Evolutionary conservation across 2,888 invertebrate species (phyloP).

Genomic region (Dastarcus helophoroides): DNA sequence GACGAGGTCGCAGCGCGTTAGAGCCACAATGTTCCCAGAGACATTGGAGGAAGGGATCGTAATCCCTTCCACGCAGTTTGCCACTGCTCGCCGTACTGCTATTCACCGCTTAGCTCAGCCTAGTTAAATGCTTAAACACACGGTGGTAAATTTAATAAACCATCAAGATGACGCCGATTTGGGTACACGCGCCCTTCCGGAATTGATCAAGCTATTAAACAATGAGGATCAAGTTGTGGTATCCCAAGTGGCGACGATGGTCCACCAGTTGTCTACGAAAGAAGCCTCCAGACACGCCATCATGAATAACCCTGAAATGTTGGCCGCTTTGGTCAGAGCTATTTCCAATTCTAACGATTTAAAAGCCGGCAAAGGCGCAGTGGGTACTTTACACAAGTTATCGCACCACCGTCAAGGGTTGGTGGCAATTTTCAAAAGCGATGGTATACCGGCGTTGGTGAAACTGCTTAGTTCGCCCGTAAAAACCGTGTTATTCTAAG

Average conservation of each 20-base stretch:
- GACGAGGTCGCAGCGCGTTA: slow-evolving; percentile 90
- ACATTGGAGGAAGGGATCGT: slow-evolving; percentile 91
- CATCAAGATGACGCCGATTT: slow-evolving; percentile 97
- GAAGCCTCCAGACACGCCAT: slow-evolving; percentile 96
- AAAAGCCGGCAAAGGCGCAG: slow-evolving; percentile 94
- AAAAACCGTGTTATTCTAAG: slow-evolving; percentile 95
- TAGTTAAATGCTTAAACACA: slow-evolving; percentile 95
- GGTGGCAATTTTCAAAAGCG: slow-evolving; percentile 96
- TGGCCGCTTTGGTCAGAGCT: slow-evolving; percentile 88
- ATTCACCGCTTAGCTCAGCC: slow-evolving; percentile 94
- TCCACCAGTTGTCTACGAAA: slow-evolving; percentile 96
- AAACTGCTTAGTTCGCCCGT: slow-evolving; percentile 92
- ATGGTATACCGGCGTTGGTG: slow-evolving; percentile 95
- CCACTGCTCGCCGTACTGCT: slow-evolving; percentile 89
- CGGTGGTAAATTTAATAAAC: slow-evolving; percentile 96
- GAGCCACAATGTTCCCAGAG: slow-evolving; percentile 99
- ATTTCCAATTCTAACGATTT: slow-evolving; percentile 93
- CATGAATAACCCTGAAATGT: slow-evolving; percentile 93
- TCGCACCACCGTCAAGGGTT: slow-evolving; percentile 96
- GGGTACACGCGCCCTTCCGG: slow-evolving; percentile 92
- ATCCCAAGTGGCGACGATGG: slow-evolving; percentile 98
- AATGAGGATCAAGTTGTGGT: slow-evolving; percentile 96
- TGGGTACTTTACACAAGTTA: slow-evolving; percentile 94
- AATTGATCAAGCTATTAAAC: slow-evolving; percentile 88
- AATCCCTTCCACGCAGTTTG: slow-evolving; percentile 93